phyloP scores from a whole-genome alignment of 2,113 vertebrate species.

The Alexandromys fortis region DNA sequence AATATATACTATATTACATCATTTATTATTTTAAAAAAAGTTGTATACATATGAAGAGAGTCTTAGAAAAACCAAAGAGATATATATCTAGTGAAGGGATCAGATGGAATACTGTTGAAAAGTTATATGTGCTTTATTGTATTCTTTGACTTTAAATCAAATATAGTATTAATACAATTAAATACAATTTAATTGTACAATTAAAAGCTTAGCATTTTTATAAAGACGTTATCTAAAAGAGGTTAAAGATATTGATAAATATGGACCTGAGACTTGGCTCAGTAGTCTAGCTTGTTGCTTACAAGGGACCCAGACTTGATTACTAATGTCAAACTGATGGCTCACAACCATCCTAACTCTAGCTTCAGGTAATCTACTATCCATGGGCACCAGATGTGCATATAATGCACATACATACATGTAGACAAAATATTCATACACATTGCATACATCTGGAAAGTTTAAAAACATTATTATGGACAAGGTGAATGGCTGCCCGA shows the following conservation, averaged over 20 bases:
- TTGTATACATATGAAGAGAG: not conserved
- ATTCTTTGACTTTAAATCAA: not conserved
- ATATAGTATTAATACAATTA: not conserved
- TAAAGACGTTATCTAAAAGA: not conserved
- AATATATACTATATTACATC: not conserved
- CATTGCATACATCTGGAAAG: too few species aligned
- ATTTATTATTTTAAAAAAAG: not conserved
- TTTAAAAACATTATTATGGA: not conserved
- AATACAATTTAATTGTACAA: too few species aligned
- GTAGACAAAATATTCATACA: not conserved
- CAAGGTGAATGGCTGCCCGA: not conserved
- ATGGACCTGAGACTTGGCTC: not conserved
- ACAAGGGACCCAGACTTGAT: not conserved
- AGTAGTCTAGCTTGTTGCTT: not conserved
- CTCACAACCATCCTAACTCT: too few species aligned
- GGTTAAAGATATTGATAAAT: not conserved
- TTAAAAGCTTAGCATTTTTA: not conserved
- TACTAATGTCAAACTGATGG: too few species aligned
- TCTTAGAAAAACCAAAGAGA: not conserved
- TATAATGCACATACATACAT: not conserved
- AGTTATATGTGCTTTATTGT: not conserved
- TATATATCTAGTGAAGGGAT: not conserved
- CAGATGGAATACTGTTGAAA: not conserved
- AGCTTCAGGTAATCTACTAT: not conserved
- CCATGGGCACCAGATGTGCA: too few species aligned